These are phyloP conservation scores for Boleophthalmus pectinirostris DNA, from an alignment of 2,113 vertebrate genomes.

Conservation along the genomic window DNA sequence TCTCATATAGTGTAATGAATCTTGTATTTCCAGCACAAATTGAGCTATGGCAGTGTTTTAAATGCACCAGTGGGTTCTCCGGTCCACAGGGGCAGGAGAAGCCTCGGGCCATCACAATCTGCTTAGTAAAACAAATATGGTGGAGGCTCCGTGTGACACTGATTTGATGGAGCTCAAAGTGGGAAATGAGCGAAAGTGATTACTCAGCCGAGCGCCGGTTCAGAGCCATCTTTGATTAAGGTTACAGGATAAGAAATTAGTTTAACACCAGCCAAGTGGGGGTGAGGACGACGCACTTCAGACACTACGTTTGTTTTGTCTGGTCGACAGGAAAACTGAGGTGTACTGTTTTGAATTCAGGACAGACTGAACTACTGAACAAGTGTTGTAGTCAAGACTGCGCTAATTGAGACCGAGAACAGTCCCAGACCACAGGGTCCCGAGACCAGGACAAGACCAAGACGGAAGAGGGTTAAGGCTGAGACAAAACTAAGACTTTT, in stretches of 20 bases:
- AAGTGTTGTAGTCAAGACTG: no score
- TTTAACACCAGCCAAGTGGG: constrained; percentile 2
- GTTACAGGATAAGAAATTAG: background rate
- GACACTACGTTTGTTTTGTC: background rate
- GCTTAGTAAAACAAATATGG: constrained; percentile 47
- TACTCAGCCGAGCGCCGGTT: constrained; percentile 17
- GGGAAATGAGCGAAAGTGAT: constrained; percentile 22
- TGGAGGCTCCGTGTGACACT: constrained; percentile 24
- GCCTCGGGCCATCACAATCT: constrained; percentile 33
- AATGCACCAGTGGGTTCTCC: background rate
- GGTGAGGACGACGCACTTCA: background rate
- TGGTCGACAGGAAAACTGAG: background rate
- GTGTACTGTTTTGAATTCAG: background rate
- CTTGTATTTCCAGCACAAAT: constrained; percentile 18
- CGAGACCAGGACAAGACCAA: no score
- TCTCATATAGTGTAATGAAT: constrained; percentile 21
- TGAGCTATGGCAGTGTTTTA: background rate
- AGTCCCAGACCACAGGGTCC: no score
- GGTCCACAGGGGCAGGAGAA: constrained; percentile 21
- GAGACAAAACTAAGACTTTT: no score
- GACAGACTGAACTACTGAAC: no score
- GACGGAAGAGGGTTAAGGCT: no score
- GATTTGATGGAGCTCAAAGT: constrained; percentile 28
- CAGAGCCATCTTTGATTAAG: constrained; percentile 13
- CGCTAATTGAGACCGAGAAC: no score